Conservation (phyloP, 2,797 vertebrate genomes). For the Phaenicophaeus curvirostris region DNA sequence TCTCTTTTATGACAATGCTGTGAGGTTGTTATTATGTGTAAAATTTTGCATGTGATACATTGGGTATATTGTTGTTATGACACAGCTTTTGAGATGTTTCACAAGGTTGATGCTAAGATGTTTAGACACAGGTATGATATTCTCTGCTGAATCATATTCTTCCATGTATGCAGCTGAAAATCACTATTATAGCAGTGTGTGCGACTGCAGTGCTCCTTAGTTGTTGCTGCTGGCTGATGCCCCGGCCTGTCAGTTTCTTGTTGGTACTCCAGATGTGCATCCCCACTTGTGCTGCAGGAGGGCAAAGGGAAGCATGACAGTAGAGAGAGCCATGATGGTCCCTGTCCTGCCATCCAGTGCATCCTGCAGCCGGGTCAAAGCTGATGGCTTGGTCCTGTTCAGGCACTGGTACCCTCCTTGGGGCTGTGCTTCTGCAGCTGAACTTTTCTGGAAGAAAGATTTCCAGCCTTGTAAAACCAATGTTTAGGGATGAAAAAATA, state of each 20-base stretch:
- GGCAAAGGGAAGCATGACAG: background rate
- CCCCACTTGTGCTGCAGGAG: fast-evolving
- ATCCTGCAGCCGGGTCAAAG: fast-evolving
- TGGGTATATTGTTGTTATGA: background rate
- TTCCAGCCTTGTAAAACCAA: background rate
- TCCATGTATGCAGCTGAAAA: background rate
- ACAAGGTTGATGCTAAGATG: background rate
- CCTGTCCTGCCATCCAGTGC: fast-evolving
- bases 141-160: background rate
- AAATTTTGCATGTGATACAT: background rate
- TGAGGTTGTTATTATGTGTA: background rate
- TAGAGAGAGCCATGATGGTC: background rate
- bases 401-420: background rate
- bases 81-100: background rate
- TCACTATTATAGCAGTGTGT: background rate
- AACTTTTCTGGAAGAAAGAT: background rate
- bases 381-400: background rate
- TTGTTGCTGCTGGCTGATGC: background rate
- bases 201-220: background rate
- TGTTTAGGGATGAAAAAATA: background rate
- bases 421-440: background rate
- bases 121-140: background rate
- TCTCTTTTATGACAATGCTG: background rate
- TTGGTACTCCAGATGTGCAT: background rate
- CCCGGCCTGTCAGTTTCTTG: background rate